phyloP scores from a whole-genome alignment of 1,140 invertebrate species.

The Platyscapa corneri region DNA sequence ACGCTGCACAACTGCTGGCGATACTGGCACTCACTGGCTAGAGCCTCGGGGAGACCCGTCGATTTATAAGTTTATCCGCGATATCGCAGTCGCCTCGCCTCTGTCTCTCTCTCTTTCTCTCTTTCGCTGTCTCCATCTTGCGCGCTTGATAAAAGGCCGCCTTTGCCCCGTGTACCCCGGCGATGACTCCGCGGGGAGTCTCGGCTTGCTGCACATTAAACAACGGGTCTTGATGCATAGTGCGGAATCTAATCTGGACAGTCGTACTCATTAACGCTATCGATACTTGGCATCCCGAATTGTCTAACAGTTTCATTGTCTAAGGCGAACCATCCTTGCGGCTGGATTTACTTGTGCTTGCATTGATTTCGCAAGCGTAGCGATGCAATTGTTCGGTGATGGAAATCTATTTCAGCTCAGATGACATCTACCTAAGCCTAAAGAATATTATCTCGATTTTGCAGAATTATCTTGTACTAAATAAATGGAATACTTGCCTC shows the following conservation, averaged over 20 bases:
- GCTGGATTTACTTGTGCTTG: background rate
- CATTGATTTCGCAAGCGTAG: too few species aligned
- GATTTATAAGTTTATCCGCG: slow-evolving; percentile 43
- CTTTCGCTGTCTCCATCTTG: background rate
- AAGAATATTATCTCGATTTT: too few species aligned
- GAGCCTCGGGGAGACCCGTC: slow-evolving; percentile 1
- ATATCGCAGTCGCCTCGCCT: background rate
- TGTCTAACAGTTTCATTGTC: background rate
- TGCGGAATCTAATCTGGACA: background rate
- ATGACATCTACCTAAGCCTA: too few species aligned
- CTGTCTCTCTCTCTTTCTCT: background rate
- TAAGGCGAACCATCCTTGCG: background rate
- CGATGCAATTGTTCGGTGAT: too few species aligned
- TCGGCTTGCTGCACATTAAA: background rate
- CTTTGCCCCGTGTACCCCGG: background rate
- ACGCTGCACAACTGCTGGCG: background rate
- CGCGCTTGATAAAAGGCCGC: background rate
- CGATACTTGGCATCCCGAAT: background rate
- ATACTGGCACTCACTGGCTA: slow-evolving; percentile 17
- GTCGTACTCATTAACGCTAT: background rate
- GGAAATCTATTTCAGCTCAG: too few species aligned
- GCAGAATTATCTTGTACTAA: too few species aligned
- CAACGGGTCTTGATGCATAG: background rate
- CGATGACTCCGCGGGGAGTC: slow-evolving; percentile 31
- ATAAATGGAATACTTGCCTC: background rate